Conservation (phyloP, 1,140 invertebrate species). For the Trypoxylus dichotomus region DNA sequence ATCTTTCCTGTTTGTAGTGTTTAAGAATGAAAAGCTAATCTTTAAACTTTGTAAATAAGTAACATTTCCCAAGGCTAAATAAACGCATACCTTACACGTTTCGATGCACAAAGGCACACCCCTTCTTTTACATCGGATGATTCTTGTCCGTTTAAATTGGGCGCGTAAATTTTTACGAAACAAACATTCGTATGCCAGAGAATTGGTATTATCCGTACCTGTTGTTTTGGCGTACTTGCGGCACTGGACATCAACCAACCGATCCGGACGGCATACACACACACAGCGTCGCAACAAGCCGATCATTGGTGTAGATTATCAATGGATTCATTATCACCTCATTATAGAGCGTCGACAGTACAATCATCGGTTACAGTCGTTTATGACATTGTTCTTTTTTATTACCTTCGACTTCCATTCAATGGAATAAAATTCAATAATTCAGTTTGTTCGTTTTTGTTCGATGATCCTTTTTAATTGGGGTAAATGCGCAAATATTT, state of each 20-base stretch:
- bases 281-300: conserved; percentile 42
- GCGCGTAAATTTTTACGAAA: background rate
- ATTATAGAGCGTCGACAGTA: conserved; percentile 35
- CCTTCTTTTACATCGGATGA: too few relatives aligned
- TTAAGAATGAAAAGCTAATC: too few relatives aligned
- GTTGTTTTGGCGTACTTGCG: conserved; percentile 35
- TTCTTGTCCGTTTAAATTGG: background rate
- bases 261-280: conserved; percentile 22
- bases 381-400: conserved; percentile 19
- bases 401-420: conserved; percentile 5
- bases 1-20: too few relatives aligned
- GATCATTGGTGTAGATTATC: conserved; percentile 44
- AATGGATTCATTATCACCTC: conserved; percentile 40
- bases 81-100: too few relatives aligned
- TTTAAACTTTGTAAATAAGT: too few relatives aligned
- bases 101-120: too few relatives aligned
- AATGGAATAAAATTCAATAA: background rate
- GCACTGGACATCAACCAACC: conserved; percentile 21
- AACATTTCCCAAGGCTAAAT: too few relatives aligned
- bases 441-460: conserved; percentile 7
- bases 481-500: background rate
- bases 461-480: background rate
- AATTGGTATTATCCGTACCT: conserved; percentile 35
- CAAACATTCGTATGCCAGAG: background rate
- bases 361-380: conserved; percentile 11